These are phyloP conservation scores for Acanthaster planci DNA, from an alignment of 35 echinoderm and acorn worm genomes.

Conservation along the genomic window DNA sequence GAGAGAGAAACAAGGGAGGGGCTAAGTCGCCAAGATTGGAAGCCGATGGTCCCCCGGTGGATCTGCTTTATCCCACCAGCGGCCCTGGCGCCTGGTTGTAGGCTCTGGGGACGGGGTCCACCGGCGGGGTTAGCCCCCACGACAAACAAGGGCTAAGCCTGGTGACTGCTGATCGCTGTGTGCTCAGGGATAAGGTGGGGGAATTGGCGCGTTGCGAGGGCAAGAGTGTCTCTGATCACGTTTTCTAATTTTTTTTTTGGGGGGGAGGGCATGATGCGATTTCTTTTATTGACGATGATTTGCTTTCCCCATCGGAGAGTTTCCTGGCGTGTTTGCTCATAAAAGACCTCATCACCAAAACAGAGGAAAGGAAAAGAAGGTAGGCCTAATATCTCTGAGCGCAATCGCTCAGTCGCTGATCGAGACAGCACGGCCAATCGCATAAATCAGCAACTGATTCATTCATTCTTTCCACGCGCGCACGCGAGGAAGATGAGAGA, in stretches of 20 bases:
- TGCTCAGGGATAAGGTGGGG: neutral
- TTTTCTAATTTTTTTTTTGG: neutral
- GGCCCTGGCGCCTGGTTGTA: neutral
- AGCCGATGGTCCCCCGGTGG: neutral
- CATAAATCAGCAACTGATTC: constrained; percentile 9
- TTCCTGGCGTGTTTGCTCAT: neutral
- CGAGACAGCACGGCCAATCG: too few relatives aligned
- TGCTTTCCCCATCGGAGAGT: neutral
- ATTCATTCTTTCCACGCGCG: neutral
- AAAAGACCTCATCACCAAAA: neutral
- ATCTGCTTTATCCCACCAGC: neutral
- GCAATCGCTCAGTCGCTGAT: neutral
- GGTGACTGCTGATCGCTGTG: neutral
- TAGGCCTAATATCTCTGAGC: neutral
- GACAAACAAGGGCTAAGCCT: constrained; percentile 22
- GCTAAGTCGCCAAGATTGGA: neutral
- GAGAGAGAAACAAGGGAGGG: neutral
- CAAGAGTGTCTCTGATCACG: neutral
- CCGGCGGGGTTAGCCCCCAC: neutral
- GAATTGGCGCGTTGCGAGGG: neutral
- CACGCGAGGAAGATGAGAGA: neutral
- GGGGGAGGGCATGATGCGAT: neutral
- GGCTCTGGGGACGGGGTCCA: neutral
- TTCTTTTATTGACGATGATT: neutral
- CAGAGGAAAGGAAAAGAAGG: neutral